Evolutionary conservation across 2,888 invertebrate species (phyloP).

Genomic region (Odontothrips loti): DNA sequence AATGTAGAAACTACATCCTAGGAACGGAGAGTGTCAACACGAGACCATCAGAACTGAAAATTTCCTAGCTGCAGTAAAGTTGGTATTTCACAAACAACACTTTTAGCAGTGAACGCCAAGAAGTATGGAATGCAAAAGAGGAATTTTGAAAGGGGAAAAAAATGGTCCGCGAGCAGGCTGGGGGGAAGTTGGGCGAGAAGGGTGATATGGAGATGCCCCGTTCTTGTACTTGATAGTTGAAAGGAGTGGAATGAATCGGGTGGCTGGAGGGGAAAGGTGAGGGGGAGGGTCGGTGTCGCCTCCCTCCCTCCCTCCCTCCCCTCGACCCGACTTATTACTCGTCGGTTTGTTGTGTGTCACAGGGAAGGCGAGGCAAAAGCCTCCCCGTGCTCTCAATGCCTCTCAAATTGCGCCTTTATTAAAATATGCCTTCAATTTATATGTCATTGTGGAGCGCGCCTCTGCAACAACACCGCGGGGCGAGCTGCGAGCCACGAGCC

Average conservation of each 20-base stretch:
- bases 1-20: neutral
- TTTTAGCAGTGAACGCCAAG: neutral
- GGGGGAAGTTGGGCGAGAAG: neutral
- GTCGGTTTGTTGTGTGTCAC: slow-evolving; percentile 10
- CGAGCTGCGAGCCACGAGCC: neutral
- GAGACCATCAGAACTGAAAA: neutral
- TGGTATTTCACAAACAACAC: neutral
- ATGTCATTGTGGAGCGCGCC: neutral
- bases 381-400: neutral
- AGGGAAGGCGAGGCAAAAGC: neutral
- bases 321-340: slow-evolving; percentile 28
- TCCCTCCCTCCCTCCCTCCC: slow-evolving; percentile 30
- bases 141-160: neutral
- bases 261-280: slow-evolving; percentile 30
- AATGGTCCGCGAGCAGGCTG: neutral
- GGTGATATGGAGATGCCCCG: slow-evolving; percentile 11
- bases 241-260: slow-evolving; percentile 17
- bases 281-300: slow-evolving; percentile 29
- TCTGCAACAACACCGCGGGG: too few species aligned
- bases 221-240: slow-evolving; percentile 3
- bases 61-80: slow-evolving; percentile 29
- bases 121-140: neutral
- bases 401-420: slow-evolving; percentile 14
- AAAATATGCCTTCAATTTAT: slow-evolving; percentile 27
- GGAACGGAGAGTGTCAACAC: too few species aligned